Base-by-base conservation (phyloP, 2,113 vertebrate genomes). In the Cyprinus carpio region DNA sequence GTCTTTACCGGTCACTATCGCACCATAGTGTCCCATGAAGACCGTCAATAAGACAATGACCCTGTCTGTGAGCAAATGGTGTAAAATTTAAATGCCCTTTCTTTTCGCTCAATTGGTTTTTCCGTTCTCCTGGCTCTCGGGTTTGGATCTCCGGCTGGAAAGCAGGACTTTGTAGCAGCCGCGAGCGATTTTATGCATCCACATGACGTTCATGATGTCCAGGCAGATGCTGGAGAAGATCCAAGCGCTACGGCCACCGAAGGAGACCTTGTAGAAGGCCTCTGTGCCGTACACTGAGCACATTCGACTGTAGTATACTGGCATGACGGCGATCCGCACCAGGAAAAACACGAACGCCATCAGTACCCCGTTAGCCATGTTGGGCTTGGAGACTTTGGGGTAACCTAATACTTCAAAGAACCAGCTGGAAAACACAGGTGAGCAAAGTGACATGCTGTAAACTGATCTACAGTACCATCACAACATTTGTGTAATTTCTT, bases 151-250 rank as follows among this genome's bases (percentile, higher is more conserved):
- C 81, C 43, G 94, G 6, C 95, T 93, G 15, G 96, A 94, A 83
- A 91, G 92, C 90, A 99, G 90, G 83, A 99, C 96, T 90, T 92
- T 97, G 92, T 95, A 94, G 94, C 97, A 99, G 88, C 98, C 43
- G 80, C 95, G 96, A 31, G 95, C 94, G 29, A 99, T 99, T 92
- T 96, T 99, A 89, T 96, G 93, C 98, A 99, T 99, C 98, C 98
- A 99, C 95, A 98, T 97, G 84, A 98, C 27, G 88, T 99, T 99
- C 97, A 99, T 97, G 88, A 98, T 87, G 94, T 99, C 98, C 95
- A 99, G 90, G 83, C 96, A 93, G 90, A 95, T 75, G 69, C 98
- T 98, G 85, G 96, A 94, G 91, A 92, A 87, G 86, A 98, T 94
- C 98, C 98, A 99, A 89, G 95, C 91, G 56, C 90, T 46, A 18